Evolutionary conservation across 2,797 vertebrate species (phyloP).

Genomic region (Acanthurus lineatus): DNA sequence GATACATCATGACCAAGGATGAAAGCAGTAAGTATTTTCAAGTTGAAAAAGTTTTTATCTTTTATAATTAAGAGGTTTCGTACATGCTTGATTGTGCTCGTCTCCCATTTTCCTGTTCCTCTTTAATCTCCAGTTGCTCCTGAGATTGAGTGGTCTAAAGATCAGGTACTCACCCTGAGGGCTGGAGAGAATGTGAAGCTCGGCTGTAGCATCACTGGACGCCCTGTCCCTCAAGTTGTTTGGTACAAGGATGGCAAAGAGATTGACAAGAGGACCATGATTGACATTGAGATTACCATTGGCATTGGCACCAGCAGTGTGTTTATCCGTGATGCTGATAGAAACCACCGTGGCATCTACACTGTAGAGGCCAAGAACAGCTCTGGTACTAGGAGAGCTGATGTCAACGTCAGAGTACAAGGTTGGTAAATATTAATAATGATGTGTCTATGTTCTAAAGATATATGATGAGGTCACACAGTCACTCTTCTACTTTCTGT

Average conservation of each 20-base stretch:
- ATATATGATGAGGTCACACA: not conserved
- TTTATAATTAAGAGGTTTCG: not conserved
- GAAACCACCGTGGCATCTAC: constrained; percentile 95
- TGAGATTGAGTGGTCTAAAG: constrained; percentile 92
- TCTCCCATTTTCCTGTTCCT: not conserved
- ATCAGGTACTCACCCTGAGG: constrained; percentile 91
- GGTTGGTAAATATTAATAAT: constrained; percentile 80
- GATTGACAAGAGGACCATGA: constrained; percentile 92
- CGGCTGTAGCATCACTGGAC: constrained; percentile 91
- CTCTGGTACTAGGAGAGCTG: constrained; percentile 91
- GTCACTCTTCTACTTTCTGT: not conserved
- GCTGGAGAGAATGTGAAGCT: constrained; percentile 94
- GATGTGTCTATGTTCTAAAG: no score
- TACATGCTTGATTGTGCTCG: not conserved
- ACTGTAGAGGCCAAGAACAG: constrained; percentile 95
- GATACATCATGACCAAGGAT: constrained; percentile 97
- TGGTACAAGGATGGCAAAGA: constrained; percentile 97
- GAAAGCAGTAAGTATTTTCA: constrained; percentile 90
- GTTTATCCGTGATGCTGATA: constrained; percentile 93
- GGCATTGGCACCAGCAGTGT: constrained; percentile 92
- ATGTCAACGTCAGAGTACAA: constrained; percentile 96
- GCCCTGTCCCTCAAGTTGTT: constrained; percentile 93
- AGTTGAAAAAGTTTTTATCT: not conserved
- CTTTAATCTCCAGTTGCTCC: constrained; percentile 88
- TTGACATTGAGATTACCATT: constrained; percentile 90